Evolutionary conservation across 2,888 invertebrate species (phyloP).

Genomic region (Aproaerema taeniolella): DNA sequence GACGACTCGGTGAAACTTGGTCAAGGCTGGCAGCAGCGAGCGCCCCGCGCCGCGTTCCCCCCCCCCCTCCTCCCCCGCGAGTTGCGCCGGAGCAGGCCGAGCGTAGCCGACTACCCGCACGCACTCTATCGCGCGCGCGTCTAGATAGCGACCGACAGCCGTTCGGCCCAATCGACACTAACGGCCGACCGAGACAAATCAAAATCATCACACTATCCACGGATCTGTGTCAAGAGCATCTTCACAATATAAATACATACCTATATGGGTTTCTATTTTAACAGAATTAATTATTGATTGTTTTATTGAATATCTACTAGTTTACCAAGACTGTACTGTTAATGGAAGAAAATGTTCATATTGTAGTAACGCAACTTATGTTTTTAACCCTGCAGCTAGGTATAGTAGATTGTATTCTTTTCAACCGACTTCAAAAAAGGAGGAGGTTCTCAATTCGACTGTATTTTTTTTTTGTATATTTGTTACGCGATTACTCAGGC

Average conservation of each 20-base stretch:
- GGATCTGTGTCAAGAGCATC: conserved; percentile 73
- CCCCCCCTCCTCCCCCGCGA: conserved; percentile 40
- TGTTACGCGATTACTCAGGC: no score
- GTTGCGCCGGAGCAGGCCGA: conserved; percentile 49
- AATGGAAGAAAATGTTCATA: no score
- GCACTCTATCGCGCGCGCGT: conserved; percentile 55
- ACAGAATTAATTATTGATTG: background rate
- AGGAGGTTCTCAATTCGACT: no score
- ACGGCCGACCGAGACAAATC: conserved; percentile 71
- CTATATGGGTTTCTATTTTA: background rate
- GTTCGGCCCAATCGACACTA: conserved; percentile 60
- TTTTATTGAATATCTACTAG: background rate
- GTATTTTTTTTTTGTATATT: no score
- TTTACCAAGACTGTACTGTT: no score
- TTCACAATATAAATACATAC: conserved; percentile 24
- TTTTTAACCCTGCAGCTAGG: no score
- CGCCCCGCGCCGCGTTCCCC: conserved; percentile 35
- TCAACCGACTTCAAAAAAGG: no score
- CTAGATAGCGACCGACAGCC: conserved; percentile 57
- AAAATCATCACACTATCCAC: conserved; percentile 59
- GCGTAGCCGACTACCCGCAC: conserved; percentile 49
- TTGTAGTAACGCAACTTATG: no score
- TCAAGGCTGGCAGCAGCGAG: conserved; percentile 65
- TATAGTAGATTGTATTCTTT: no score
- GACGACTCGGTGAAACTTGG: conserved; percentile 75